phyloP scores from a whole-genome alignment of 2,113 vertebrate species.

The Nothoprocta pentlandii region DNA sequence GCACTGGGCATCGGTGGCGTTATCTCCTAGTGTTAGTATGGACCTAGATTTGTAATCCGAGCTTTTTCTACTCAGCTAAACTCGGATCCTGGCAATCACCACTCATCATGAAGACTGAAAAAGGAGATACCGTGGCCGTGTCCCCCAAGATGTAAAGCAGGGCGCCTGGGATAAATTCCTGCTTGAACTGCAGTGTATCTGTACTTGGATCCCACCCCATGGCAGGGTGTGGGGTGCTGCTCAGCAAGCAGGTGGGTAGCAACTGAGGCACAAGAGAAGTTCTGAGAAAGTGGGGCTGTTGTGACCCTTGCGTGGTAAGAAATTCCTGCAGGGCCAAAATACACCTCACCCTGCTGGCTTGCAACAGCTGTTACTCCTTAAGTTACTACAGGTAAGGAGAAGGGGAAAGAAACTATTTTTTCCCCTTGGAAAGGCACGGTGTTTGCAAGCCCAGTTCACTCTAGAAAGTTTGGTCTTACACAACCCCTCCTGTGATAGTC shows the following conservation, averaged over 20 bases:
- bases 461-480: not conserved
- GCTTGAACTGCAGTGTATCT: not conserved
- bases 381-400: not conserved
- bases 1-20: not conserved
- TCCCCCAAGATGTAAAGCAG: not conserved
- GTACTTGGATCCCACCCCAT: not conserved
- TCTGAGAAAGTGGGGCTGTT: not conserved
- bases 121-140: rapidly evolving
- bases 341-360: rapidly evolving
- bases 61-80: not conserved
- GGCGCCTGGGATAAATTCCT: not conserved
- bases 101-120: not conserved
- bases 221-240: not conserved
- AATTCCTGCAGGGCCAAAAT: not conserved
- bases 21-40: not conserved
- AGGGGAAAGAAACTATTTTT: rapidly evolving
- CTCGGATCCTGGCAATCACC: not conserved
- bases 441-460: not conserved
- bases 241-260: not conserved
- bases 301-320: rapidly evolving
- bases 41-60: not conserved
- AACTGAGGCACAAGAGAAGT: not conserved
- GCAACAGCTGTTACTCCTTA: not conserved
- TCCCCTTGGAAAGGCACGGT: not conserved
- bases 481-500: rapidly evolving